Evolutionary conservation across 2,797 vertebrate species (phyloP), one percentile per base, ranked within the genome.

Genomic region (Melanogrammus aeglefinus): DNA sequence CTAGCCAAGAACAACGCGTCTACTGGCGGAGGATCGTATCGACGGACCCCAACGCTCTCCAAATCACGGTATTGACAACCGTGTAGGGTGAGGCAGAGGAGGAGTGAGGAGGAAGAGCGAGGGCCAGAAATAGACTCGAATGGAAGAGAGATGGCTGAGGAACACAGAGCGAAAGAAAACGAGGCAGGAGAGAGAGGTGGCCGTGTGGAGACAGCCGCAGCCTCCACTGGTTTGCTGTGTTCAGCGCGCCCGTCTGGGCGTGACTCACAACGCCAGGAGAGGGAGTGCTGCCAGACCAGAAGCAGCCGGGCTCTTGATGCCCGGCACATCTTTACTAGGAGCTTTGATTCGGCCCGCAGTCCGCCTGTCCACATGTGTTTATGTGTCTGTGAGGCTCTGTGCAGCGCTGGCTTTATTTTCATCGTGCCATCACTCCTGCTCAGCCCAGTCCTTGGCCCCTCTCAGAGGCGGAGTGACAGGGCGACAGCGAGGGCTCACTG

Each of bases 221-320:
- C 83, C 79, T 81, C 85, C 79, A 83, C 88, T 86, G 84, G 86
- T 87, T 92, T 88, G 90, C 89, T 88, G 92, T 88, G 90, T 90
- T 88, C 85, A 87, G 86, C 75, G 72, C 89, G 84, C 85, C 76
- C n/a, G 80, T 86, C 82, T 86, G 85, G 88, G 86, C 86, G 87
- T 93, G 93, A 93, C 87, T 92, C 85, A 90, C 80, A 79, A 77
- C 33, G 72, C 82, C 38, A 2, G 83, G 83, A 92, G 87, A 88
- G 85, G 81, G 82, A 88, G 9, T 44, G 63, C 72, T 84, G 83
- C 81, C 80, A 83, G 82, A 80, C 82, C 63, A 81, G 70, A 1
- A 31, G 29, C 76, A 85, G 83, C 78, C 79, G 66, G 79, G 80
- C 83, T 87, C 85, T 88, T 76, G 71, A 41, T 73, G 38, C 24